Evolutionary conservation across 2,113 vertebrate genomes (phyloP), one percentile per base, ranked within the genome.

Genomic region (Cryptotis parvus): DNA sequence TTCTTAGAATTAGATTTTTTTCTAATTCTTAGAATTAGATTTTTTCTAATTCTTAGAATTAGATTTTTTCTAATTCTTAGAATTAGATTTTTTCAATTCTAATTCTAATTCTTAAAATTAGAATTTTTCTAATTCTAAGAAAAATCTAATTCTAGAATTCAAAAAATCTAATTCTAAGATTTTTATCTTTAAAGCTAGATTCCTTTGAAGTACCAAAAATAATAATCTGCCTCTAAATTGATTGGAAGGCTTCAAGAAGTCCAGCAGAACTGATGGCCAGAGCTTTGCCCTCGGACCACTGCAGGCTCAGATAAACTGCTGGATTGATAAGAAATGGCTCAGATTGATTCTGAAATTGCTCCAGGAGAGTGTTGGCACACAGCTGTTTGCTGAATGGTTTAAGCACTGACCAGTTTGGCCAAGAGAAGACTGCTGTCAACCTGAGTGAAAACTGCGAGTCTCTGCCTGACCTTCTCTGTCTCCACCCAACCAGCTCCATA

Each of bases 171-270:
- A n/a, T n/a, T n/a, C 55, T 22, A 18, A 58, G 20, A n/a, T 75
- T 95, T 92, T 91, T 77, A 70, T 66, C 85, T 80, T 92, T 33
- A 93, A 92, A 89, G 49, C 68, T 92, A 18, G 8, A 82, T 78
- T 63, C 39, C 35, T 94, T 68, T 45, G 79, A 93, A 89, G 68
- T 85, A 29, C 33, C 20, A 94, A 92, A 90, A 85, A n/a, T 37
- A 92, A 77, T 68, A 58, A 58, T 58, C 72, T 94, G 63, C 6
- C 15, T 43, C 81, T 93, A 84, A 90, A 95, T 72, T 91, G 94
- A 92, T 37, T 81, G 89, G 33, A n/a, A 90, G 78, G 63, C 41
- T 80, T 80, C 29, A 68, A 93, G 65, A 84, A 89, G 49, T 86
- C 69, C 14, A 27, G n/a, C 2, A 68, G 84, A 91, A 87, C 14